Base-by-base conservation (phyloP, 2,888 invertebrate species). In the Branchellion lobata region DNA sequence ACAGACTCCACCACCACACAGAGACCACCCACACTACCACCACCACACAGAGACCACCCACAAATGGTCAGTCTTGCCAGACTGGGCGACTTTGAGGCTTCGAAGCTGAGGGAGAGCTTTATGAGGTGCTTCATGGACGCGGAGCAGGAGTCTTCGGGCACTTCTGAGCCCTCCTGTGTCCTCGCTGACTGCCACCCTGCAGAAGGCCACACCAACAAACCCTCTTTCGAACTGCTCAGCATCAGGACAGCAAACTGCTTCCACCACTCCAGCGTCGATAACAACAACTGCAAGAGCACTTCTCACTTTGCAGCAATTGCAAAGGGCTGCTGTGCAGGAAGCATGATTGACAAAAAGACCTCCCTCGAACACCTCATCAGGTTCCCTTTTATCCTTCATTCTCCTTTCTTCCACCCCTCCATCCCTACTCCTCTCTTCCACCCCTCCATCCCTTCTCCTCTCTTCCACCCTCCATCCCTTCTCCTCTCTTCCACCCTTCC, bases 21-120 rank as follows among this genome's bases (percentile, higher is more conserved):
- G n/a, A n/a, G n/a, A n/a, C n/a, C n/a, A n/a, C n/a, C n/a, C n/a
- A n/a, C n/a, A n/a, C n/a, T n/a, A n/a, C n/a, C n/a, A n/a, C n/a
- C n/a, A n/a, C n/a, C n/a, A 33, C n/a, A 33, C 83, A 87, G 87
- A 0, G 96, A 98, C 84, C 95, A 96, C 84, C 99, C 99, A 0
- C 93, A 98, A 87, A 98, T 99, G 98, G 96, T 96, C 0, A 92
- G 92, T 81, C 89, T 98, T 61, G 82, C 85, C 87, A 94, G 95
- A 90, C 93, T 96, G 34, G 94, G 94, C 24, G 90, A 90, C 75
- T 90, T 90, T 84, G 86, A 86, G 47, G 85, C 89, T 34, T 89
- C 90, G 0, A 89, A 90, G 92, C 93, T 96, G 1, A 91, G 99
- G 61, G 99, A 99, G 87, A 98, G 97, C 84, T 99, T 99, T 88